Evolutionary conservation across 2,797 vertebrate genomes (phyloP).

Genomic region (Melopsittacus undulatus): DNA sequence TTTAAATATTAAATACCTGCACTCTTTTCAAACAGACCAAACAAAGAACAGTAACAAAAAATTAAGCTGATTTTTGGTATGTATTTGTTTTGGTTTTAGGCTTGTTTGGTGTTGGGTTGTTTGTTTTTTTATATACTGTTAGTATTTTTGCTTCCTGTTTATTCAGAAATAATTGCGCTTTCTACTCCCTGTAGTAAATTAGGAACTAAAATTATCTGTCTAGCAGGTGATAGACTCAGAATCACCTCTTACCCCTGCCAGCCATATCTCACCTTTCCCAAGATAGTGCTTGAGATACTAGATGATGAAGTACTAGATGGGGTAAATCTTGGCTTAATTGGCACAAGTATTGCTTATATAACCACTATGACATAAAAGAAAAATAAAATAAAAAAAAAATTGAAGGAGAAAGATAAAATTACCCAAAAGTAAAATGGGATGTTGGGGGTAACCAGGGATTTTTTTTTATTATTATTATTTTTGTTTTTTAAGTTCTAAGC

Average conservation of each 20-base stretch:
- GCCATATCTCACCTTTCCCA: not conserved
- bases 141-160: not conserved
- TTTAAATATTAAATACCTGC: not conserved
- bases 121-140: accelerated
- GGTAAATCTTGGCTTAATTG: not conserved
- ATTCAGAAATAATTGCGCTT: not conserved
- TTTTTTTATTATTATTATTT: not conserved
- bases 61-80: accelerated
- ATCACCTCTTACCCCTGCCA: not conserved
- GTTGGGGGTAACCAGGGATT: accelerated
- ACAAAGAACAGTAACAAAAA: not conserved
- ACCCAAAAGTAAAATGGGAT: not conserved
- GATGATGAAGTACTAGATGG: not conserved
- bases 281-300: not conserved
- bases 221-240: not conserved
- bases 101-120: not conserved
- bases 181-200: not conserved
- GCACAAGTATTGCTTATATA: not conserved
- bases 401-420: not conserved
- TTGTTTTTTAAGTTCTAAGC: not conserved
- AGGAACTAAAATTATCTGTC: not conserved
- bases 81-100: not conserved
- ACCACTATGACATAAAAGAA: not conserved
- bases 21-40: not conserved
- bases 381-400: not conserved